Evolutionary conservation across 2,797 vertebrate species (phyloP), one percentile per base, ranked within the genome.

Genomic region (Leptoclinus maculatus): DNA sequence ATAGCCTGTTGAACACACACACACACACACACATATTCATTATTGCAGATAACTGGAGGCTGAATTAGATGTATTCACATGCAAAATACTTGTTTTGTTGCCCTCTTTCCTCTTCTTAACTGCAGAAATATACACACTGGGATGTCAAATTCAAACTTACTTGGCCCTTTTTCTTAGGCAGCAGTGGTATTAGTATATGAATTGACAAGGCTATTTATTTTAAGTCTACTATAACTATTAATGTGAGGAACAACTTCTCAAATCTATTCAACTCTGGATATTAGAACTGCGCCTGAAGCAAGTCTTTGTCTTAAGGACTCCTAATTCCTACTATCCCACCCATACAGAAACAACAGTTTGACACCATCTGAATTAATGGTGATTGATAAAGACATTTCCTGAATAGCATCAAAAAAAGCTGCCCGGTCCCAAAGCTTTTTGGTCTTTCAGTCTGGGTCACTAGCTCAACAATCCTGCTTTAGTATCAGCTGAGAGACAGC

Each of bases 401-500:
- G 13, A 77, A 63, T 58, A 64, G 59, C 66, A 62, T 83, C 34
- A 75, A 76, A 43, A 77, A 76, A 65, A 83, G 78, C 38, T 63
- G 53, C 71, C 69, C 57, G 45, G n/a, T 72, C 43, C 12, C 49
- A 71, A 62, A 73, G 56, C 38, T 67, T 71, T 86, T 74, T 66
- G 49, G 64, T 72, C 63, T 74, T 72, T 53, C 43, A 59, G 76
- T 79, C 53, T 76, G 77, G 88, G 84, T 92, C 89, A 90, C 73
- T 32, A 38, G 76, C 83, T 83, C 76, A 77, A 83, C 80, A 87
- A 79, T 88, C 83, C 84, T 79, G 76, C 62, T 64, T 66, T 69
- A 64, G 83, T 89, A 83, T 90, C 79, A 86, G 83, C 71, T 23
- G 57, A 84, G 71, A 89, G 83, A 88, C 85, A 89, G 86, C 82